Base-by-base conservation (phyloP, 2,113 vertebrate genomes). In the Danionella cerebrum region DNA sequence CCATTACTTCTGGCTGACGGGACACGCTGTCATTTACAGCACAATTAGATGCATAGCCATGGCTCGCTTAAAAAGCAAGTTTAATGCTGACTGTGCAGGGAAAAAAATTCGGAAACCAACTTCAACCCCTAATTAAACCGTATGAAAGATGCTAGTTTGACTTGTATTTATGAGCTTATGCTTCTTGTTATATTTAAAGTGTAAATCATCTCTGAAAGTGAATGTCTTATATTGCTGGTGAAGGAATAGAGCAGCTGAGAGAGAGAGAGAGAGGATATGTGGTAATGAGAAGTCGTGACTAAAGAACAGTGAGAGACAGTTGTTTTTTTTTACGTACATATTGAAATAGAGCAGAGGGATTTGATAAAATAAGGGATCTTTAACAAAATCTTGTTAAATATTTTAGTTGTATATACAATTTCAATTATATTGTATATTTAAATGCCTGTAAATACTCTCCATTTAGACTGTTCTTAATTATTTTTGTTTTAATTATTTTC, bases 1-100 rank as follows among this genome's bases (percentile, higher is more conserved):
- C 64, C 57, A 45, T 70, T 76, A 62, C 72, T 73, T 76, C 38
- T 65, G 35, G 16, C 18, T 70, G 75, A 60, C 71, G 52, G 47
- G 74, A 42, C 58, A 63, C 58, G 16, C 53, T 33, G 51, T 33
- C 65, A 52, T 73, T 69, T 51, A 55, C 39, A 51, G 75, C 57
- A 18, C 36, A 63, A 58, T 57, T 14, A 42, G 41, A 73, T 52
- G 51, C 71, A 70, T 57, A 41, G 50, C 59, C 68, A 70, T 42
- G 45, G 58, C 60, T 53, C 19, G 57, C 36, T 51, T 71, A 51
- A 52, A 57, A 38, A 39, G 27, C 13, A 50, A 25, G 62, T 55
- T 47, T 52, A 48, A 14, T 35, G 33, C 59, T 42, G 48, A 47
- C 38, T 35, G 63, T 25, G 9, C 9, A 10, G 29, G 29, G 7